Percentiles rank a stretch among this genome's conserved stretches.
Evolutionary conservation across 2,113 vertebrate species (phyloP).

Genomic region (Tretioscincus oriximinensis): DNA sequence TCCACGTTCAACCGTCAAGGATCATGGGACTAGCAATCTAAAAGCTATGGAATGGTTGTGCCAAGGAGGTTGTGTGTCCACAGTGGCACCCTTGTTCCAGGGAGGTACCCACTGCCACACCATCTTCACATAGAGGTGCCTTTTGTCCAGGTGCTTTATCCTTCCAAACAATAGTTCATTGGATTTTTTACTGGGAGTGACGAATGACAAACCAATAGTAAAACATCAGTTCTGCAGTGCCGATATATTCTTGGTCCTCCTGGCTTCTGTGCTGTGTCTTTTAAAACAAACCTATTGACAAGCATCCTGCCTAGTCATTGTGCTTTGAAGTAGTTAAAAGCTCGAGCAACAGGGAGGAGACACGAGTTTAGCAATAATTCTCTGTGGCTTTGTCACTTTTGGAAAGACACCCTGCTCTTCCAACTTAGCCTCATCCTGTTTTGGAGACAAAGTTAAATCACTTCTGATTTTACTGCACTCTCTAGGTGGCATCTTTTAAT

Average conservation of each 20-base stretch:
- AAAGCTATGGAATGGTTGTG: too few relatives aligned
- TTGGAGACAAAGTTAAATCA: constrained; percentile 40
- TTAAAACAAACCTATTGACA: background rate
- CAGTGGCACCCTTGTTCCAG: too few relatives aligned
- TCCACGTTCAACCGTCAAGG: too few relatives aligned
- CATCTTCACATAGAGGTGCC: too few relatives aligned
- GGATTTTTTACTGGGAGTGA: background rate
- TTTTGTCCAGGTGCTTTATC: background rate
- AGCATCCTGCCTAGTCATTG: background rate
- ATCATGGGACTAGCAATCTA: too few relatives aligned
- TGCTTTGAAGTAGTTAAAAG: background rate
- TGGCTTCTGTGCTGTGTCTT: background rate
- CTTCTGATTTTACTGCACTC: constrained; percentile 53
- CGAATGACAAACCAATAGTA: background rate
- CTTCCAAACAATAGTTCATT: background rate
- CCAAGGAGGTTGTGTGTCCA: too few relatives aligned
- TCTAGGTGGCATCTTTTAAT: constrained; percentile 61
- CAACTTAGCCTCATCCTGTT: background rate
- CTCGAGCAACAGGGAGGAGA: background rate
- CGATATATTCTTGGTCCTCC: background rate
- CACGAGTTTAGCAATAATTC: background rate
- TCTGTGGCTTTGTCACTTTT: constrained; percentile 14
- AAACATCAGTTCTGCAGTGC: background rate
- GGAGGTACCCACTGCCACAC: too few relatives aligned
- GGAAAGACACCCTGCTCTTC: background rate